Conservation (phyloP, 2,113 vertebrate species). For the Rhineura floridana region DNA sequence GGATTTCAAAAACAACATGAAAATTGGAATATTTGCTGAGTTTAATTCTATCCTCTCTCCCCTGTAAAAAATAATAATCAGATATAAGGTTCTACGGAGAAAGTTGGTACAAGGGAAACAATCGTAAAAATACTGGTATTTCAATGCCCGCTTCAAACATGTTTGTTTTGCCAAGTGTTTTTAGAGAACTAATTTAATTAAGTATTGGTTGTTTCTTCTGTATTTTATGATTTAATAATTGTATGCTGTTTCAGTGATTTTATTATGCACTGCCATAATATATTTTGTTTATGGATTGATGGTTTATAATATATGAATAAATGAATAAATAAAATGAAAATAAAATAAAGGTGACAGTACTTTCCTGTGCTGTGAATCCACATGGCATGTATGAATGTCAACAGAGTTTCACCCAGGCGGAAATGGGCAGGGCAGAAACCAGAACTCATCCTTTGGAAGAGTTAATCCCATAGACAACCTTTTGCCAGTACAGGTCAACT, state of each 20-base stretch:
- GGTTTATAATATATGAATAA: too few species aligned
- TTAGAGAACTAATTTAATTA: too few species aligned
- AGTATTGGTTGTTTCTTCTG: too few species aligned
- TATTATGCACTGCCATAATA: too few species aligned
- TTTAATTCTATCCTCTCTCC: too few species aligned
- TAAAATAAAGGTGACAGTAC: neutral
- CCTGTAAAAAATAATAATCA: neutral
- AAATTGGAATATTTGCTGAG: neutral
- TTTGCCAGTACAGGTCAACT: neutral
- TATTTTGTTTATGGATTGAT: too few species aligned
- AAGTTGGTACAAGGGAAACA: neutral
- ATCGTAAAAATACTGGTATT: neutral
- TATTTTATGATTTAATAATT: too few species aligned
- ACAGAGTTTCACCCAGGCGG: rapidly evolving
- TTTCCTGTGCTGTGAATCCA: neutral
- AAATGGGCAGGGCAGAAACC: neutral
- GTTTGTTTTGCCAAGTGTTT: too few species aligned
- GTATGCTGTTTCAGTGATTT: too few species aligned
- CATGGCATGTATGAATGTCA: neutral
- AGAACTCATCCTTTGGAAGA: neutral
- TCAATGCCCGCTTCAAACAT: too few species aligned
- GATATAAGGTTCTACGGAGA: neutral
- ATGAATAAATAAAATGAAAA: neutral
- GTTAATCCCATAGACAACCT: neutral
- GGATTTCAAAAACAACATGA: neutral